phyloP scores from a whole-genome alignment of 2,797 vertebrate species.

The Rhinogobio ventralis region DNA sequence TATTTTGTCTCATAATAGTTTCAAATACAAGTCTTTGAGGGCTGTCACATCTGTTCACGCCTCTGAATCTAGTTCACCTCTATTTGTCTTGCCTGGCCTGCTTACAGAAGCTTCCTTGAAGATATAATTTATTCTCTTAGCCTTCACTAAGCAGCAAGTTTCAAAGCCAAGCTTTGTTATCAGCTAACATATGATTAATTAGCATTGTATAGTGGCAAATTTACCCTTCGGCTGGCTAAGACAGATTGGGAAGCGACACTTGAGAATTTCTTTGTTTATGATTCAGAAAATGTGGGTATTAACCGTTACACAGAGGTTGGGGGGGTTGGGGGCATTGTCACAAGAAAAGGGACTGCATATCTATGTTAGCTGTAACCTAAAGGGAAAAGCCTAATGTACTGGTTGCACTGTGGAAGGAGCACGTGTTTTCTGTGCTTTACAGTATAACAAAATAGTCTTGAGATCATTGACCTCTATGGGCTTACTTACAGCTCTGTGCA shows the following conservation, averaged over 20 bases:
- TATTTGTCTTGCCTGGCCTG: constrained; percentile 38
- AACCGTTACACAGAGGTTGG: constrained; percentile 3
- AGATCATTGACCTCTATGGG: constrained; percentile 8
- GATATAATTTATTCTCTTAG: constrained; percentile 46
- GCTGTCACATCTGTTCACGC: constrained; percentile 3
- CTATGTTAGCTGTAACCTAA: constrained; percentile 7
- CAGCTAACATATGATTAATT: constrained; percentile 47
- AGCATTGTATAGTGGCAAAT: constrained; percentile 5
- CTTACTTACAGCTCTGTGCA: constrained; percentile 33
- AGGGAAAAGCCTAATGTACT: constrained; percentile 23
- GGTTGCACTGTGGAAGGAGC: background rate
- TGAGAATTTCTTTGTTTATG: constrained; percentile 27
- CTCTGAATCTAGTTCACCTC: constrained; percentile 37
- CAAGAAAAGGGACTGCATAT: background rate
- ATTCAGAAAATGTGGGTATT: constrained; percentile 13
- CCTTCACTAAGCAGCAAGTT: constrained; percentile 48
- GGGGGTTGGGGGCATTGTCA: constrained; percentile 19
- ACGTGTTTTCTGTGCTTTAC: constrained; percentile 21
- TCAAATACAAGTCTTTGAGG: constrained; percentile 23
- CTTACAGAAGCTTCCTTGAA: constrained; percentile 39
- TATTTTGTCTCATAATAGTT: constrained; percentile 5
- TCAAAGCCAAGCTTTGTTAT: constrained; percentile 43
- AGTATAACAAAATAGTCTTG: constrained; percentile 18
- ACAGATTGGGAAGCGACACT: constrained; percentile 21
- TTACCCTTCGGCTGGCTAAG: constrained; percentile 26